phyloP scores from a whole-genome alignment of 2,888 invertebrate species.

The Schrankia costaestrigalis region DNA sequence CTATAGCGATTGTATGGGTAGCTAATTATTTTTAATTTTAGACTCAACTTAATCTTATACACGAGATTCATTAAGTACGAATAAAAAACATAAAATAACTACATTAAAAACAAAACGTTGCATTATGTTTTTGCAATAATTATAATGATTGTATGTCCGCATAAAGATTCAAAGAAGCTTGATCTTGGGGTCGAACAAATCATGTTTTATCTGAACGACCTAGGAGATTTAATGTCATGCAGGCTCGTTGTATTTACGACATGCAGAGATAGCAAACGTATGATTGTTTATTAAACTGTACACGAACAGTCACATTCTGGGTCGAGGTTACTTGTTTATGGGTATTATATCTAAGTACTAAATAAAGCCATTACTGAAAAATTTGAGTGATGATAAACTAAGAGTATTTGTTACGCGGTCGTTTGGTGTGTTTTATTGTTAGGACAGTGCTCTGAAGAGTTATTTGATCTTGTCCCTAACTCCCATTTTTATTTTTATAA shows the following conservation, averaged over 20 bases:
- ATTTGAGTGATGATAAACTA: no score
- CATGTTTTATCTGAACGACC: conserved; percentile 54
- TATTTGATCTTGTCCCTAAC: no score
- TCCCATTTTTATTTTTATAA: no score
- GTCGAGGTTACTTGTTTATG: conserved; percentile 25
- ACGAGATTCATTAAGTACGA: no score
- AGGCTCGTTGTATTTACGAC: conserved; percentile 38
- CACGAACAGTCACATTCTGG: conserved; percentile 20
- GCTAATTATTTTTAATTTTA: no score
- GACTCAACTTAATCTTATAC: no score
- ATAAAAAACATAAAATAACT: no score
- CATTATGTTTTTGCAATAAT: background rate
- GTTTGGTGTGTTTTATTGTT: no score
- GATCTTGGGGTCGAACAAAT: conserved; percentile 46
- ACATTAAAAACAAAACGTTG: no score
- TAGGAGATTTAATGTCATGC: conserved; percentile 59
- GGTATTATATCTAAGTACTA: conserved; percentile 4
- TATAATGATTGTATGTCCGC: conserved; percentile 1
- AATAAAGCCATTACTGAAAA: conserved; percentile 8
- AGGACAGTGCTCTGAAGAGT: no score
- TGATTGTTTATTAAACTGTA: conserved; percentile 30
- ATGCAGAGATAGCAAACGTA: conserved; percentile 27
- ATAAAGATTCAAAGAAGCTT: conserved; percentile 29
- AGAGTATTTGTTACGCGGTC: no score
- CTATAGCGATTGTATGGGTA: no score